Evolutionary conservation across 2,888 invertebrate species (phyloP).

Genomic region (Carcina quercana): DNA sequence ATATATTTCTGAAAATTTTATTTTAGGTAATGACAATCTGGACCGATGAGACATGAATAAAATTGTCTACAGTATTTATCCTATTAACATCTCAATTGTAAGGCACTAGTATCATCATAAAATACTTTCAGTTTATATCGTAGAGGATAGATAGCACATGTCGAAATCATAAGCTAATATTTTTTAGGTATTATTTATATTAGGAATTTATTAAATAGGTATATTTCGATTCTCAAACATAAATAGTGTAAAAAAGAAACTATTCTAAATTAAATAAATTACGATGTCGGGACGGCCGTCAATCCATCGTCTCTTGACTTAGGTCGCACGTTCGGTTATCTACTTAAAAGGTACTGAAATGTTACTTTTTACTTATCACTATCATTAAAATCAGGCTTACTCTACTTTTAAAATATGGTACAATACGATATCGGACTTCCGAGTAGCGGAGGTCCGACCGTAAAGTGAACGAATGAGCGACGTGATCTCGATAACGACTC

Average conservation of each 20-base stretch:
- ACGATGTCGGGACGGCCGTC: constrained; percentile 74
- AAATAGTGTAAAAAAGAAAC: constrained; percentile 62
- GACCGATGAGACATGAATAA: constrained; percentile 43
- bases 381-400: constrained; percentile 64
- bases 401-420: constrained; percentile 66
- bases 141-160: constrained; percentile 46
- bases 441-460: constrained; percentile 47
- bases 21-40: constrained; percentile 62
- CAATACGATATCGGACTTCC: constrained; percentile 61
- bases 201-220: constrained; percentile 59
- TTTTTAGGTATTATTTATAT: constrained; percentile 48
- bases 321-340: constrained; percentile 73
- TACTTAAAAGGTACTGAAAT: constrained; percentile 71
- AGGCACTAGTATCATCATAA: constrained; percentile 53
- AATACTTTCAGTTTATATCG: constrained; percentile 44
- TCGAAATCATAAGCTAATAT: constrained; percentile 48
- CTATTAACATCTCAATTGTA: constrained; percentile 37
- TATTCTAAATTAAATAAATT: constrained; percentile 69
- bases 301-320: constrained; percentile 71
- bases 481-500: constrained; percentile 66
- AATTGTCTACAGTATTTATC: constrained; percentile 37
- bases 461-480: constrained; percentile 71
- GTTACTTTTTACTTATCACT: constrained; percentile 65
- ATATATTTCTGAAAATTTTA: constrained; percentile 44
- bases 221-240: constrained; percentile 54